Base-by-base conservation (phyloP, 2,888 invertebrate species). In the Lepidonotus clava region DNA sequence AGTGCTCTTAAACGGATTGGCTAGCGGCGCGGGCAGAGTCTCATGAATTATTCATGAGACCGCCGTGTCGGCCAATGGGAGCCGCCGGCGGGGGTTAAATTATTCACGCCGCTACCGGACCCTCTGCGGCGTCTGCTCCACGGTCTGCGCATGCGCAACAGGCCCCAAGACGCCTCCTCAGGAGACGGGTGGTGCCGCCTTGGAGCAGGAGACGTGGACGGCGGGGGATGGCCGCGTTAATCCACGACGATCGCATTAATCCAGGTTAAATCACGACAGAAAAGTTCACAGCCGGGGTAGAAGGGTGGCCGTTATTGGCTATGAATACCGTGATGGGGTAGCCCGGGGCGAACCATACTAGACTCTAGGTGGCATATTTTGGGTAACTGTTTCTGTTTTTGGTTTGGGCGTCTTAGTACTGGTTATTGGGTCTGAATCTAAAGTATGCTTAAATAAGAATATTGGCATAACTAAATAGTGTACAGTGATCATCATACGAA, bases 1-100 rank as follows among this genome's bases (percentile, higher is more conserved):
- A 61, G 61, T 61, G 61, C 61, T 28, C 61, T 61, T 61, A 61
- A 61, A 61, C 61, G 61, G 61, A 61, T 61, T 61, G 61, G 61
- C 61, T 61, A 32, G 61, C 61, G 1, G 61, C 61, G 24, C 61
- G 24, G 11, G 28, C 28, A 32, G 61, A 61, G 11, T 11, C 2
- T 11, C 5, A 61, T 61, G 61, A 61, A 61, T 61, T 61, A 61
- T 61, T 61, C 61, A 61, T 61, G 61, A 61, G 61, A 32, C 61
- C 11, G 28, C n/a, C 28, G 11, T 11, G 24, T 1, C 28, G 24
- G 61, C 61, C 61, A 28, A 61, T 61, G 28, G 53, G 61, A 2
- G 28, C 28, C 61, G 28, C 11, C 24, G 5, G 61, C 24, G 11
- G 61, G 61, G 21, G 5, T 24, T 61, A 28, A 28, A 61, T 61